Base-by-base conservation (phyloP, 1,140 invertebrate genomes). In the Calliopsis andreniformis region DNA sequence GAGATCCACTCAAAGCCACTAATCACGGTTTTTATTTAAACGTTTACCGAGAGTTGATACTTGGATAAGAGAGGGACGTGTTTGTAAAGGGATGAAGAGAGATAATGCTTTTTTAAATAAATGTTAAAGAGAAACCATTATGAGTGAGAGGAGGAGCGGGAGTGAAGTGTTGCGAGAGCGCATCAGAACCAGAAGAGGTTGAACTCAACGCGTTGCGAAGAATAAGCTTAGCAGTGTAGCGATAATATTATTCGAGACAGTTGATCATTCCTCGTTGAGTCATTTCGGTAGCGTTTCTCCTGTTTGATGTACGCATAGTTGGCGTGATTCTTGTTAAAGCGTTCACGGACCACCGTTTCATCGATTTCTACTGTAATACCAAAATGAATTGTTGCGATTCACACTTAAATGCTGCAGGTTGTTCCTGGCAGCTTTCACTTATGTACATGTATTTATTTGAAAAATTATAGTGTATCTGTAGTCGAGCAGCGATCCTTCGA, bases 261-360 rank as follows among this genome's bases (percentile, higher is more conserved):
- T 69, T 25, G 68, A 71, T 61, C 51, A 51, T 64, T 42, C 39
- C 49, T 73, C 61, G 39, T 73, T 43, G 39, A 18, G 35, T n/a
- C 30, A 55, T 56, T 55, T 67, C 63, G 71, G 51, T 67, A 73
- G 62, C 6, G 30, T 73, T 28, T 69, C 32, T 66, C 49, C 39
- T 56, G 62, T 73, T 73, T 51, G 71, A 45, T 45, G 39, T 35
- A 61, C 68, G 14, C 55, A 32, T 63, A 53, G 39, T n/a, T 14
- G n/a, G 35, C 59, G 61, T 14, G 47, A 25, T 23, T 42, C 62
- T 73, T 66, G 49, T 73, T 67, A 28, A 66, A 56, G 28, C 62
- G 42, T 73, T 73, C 62, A 55, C 35, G 62, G 25, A 45, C 14
- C 53, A 66, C 47, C 43, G 14, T 49, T 35, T 28, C n/a, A n/a